Conservation (phyloP, 2,888 invertebrate species). For the Pachliopta kotzebuea region DNA sequence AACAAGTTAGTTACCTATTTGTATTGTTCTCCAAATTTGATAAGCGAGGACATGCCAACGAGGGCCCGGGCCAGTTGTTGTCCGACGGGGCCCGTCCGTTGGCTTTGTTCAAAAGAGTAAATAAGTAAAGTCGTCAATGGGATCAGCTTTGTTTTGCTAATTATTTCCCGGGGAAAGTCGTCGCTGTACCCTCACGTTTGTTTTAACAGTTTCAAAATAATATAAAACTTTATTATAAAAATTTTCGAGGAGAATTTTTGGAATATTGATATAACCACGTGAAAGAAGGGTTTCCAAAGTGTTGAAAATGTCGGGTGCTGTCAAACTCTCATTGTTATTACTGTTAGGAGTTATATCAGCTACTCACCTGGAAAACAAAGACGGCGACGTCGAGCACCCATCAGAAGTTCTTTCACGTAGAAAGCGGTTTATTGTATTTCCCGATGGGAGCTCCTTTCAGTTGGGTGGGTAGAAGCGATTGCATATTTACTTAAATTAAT, state of each 20-base stretch:
- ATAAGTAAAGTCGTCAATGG: slow-evolving; percentile 9
- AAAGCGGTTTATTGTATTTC: slow-evolving; percentile 81
- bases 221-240: no score
- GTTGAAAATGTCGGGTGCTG: slow-evolving; percentile 15
- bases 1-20: slow-evolving; percentile 44
- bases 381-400: slow-evolving; percentile 8
- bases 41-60: slow-evolving; percentile 37
- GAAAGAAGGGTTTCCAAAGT: neutral
- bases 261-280: no score
- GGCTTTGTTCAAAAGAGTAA: slow-evolving; percentile 24
- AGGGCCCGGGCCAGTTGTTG: slow-evolving; percentile 32
- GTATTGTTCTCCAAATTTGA: slow-evolving; percentile 38
- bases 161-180: neutral
- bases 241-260: no score
- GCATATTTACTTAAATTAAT: no score
- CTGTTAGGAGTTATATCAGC: slow-evolving; percentile 23
- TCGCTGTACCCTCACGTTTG: no score
- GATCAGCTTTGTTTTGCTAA: slow-evolving; percentile 15
- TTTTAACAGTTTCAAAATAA: no score
- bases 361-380: slow-evolving; percentile 12
- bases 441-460: slow-evolving; percentile 82
- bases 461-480: slow-evolving; percentile 68
- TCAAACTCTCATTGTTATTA: slow-evolving; percentile 11
- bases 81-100: slow-evolving; percentile 29
- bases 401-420: slow-evolving; percentile 61